Evolutionary conservation across 2,113 vertebrate genomes (phyloP).

Genomic region (Phylloscopus trochilus): DNA sequence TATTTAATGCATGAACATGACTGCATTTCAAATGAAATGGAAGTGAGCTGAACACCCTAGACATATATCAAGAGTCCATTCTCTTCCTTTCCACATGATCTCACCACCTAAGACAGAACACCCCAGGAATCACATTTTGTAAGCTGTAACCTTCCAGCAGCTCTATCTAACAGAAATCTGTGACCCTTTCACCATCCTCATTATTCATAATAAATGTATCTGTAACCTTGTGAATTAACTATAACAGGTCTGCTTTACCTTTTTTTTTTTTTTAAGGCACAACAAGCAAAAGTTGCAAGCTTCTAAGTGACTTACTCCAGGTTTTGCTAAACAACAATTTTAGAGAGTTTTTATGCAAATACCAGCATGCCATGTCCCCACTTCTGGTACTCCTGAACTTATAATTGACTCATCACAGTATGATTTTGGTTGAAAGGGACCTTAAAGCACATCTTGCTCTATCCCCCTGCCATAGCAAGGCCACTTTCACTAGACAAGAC

Average conservation of each 20-base stretch:
- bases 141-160: conserved; percentile 19
- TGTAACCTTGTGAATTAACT: not conserved
- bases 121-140: conserved; percentile 61
- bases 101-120: conserved; percentile 46
- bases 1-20: not conserved
- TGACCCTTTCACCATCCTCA: not conserved
- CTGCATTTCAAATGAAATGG: accelerated
- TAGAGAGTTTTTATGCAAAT: not conserved
- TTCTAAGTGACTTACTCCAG: not conserved
- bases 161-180: conserved; percentile 61
- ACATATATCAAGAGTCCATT: not conserved
- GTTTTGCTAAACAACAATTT: not conserved
- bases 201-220: not conserved
- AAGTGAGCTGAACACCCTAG: not conserved
- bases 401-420: not conserved
- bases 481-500: not conserved
- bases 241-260: not conserved
- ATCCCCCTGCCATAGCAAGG: not conserved
- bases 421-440: not conserved
- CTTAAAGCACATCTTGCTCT: not conserved
- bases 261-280: not conserved
- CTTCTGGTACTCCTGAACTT: not conserved
- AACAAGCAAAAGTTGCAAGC: not conserved
- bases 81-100: conserved; percentile 68
- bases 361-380: not conserved